phyloP scores from a whole-genome alignment of 1,140 invertebrate genomes.

The Pseudomyrmex flavicornis region DNA sequence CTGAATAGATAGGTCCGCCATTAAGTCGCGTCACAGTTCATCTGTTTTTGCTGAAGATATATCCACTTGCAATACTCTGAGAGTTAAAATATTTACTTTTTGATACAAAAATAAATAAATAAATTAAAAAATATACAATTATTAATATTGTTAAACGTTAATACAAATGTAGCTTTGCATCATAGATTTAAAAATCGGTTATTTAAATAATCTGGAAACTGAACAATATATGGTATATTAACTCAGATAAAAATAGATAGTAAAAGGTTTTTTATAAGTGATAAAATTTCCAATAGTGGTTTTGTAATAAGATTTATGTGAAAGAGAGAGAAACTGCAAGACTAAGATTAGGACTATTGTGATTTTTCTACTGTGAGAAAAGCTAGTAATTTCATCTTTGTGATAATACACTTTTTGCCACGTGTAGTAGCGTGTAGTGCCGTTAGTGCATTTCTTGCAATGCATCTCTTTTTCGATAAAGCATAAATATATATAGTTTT shows the following conservation, averaged over 20 bases:
- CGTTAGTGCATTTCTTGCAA: neutral
- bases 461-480: neutral
- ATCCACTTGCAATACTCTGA: no score
- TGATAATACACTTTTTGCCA: neutral
- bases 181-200: neutral
- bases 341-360: slow-evolving; percentile 2
- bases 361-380: slow-evolving; percentile 39
- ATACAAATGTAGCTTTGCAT: neutral
- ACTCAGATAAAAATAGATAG: slow-evolving; percentile 19
- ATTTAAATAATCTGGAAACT: slow-evolving; percentile 26
- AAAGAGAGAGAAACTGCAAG: slow-evolving; percentile 21
- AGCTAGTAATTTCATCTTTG: neutral
- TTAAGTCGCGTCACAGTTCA: no score
- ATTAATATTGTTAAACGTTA: neutral
- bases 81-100: no score
- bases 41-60: no score
- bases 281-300: slow-evolving; percentile 9
- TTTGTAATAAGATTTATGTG: slow-evolving; percentile 21
- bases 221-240: slow-evolving; percentile 30
- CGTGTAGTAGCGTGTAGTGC: neutral
- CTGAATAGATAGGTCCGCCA: no score
- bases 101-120: no score
- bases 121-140: neutral
- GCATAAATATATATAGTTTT: neutral
- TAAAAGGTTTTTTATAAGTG: neutral